Evolutionary conservation across 2,797 vertebrate species (phyloP).

Genomic region (Melanotaenia nigrans): DNA sequence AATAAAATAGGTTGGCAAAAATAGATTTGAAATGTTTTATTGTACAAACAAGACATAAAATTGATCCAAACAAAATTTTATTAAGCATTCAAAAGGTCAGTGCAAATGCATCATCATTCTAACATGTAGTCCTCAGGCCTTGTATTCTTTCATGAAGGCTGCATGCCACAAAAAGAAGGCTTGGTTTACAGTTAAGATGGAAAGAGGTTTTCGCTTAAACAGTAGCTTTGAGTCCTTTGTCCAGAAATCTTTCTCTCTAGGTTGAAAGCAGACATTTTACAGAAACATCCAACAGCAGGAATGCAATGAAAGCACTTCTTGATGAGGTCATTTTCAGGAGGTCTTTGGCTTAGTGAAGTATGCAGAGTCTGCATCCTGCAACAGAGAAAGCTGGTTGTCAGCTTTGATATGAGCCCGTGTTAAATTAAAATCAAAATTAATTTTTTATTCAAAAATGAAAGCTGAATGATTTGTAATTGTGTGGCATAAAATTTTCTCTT

Average conservation of each 20-base stretch:
- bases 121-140: not conserved
- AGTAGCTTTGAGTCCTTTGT: constrained; percentile 21
- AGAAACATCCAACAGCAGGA: constrained; percentile 28
- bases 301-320: constrained; percentile 20
- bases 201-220: not conserved
- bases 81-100: constrained; percentile 18
- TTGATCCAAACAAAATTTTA: constrained; percentile 18
- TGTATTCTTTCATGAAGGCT: not conserved
- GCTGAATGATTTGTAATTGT: constrained; percentile 14
- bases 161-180: not conserved
- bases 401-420: not conserved
- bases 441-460: constrained; percentile 25
- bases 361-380: constrained; percentile 89
- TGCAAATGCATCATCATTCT: not conserved
- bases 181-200: constrained; percentile 6
- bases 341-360: constrained; percentile 86
- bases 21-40: constrained; percentile 16
- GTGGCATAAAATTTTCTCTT: not conserved
- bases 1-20: constrained; percentile 73
- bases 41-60: constrained; percentile 17
- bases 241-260: constrained; percentile 29
- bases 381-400: constrained; percentile 51
- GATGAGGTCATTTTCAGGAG: constrained; percentile 52
- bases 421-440: not conserved
- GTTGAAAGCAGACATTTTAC: constrained; percentile 17